phyloP scores from a whole-genome alignment of 92 coral and sea anemone genomes.

The Parazoanthus atlanticus region DNA sequence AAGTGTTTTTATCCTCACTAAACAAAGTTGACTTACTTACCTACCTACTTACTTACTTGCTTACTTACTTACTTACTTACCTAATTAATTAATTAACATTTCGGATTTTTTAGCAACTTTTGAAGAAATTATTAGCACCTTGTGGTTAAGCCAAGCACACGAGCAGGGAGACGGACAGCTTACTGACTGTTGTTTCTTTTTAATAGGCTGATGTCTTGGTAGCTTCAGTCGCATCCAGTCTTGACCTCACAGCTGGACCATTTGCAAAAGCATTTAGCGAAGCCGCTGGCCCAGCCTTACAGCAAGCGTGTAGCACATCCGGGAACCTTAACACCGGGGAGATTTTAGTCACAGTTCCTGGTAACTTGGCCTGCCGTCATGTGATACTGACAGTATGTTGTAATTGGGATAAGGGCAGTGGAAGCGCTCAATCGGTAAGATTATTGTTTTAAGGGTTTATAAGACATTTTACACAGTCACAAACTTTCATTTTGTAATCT shows the following conservation, averaged over 20 bases:
- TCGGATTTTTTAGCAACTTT: no score
- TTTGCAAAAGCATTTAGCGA: slow-evolving; percentile 44
- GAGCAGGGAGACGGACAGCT: neutral
- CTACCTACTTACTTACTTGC: no score
- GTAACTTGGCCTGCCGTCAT: slow-evolving; percentile 48
- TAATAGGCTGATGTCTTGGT: slow-evolving; percentile 50
- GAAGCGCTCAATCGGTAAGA: slow-evolving; percentile 52
- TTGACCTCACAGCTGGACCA: slow-evolving; percentile 44
- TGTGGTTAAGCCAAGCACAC: no score
- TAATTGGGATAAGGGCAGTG: slow-evolving; percentile 54
- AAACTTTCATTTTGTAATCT: neutral
- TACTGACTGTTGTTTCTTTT: neutral
- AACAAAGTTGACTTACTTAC: no score
- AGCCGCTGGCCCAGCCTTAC: slow-evolving; percentile 49
- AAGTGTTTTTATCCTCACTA: no score
- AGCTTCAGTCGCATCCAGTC: slow-evolving; percentile 47
- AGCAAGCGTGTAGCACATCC: slow-evolving; percentile 31
- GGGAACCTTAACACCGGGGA: slow-evolving; percentile 47
- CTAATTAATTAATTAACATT: no score
- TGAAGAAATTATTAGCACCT: no score
- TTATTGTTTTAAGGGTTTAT: neutral
- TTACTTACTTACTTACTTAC: no score
- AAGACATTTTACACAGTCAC: neutral
- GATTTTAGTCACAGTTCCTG: slow-evolving; percentile 51
- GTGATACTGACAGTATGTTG: slow-evolving; percentile 63